Percentiles rank a stretch among this genome's conserved stretches.
phyloP scores from a whole-genome alignment of 2,888 invertebrate genomes.

The Mythimna ferrago region DNA sequence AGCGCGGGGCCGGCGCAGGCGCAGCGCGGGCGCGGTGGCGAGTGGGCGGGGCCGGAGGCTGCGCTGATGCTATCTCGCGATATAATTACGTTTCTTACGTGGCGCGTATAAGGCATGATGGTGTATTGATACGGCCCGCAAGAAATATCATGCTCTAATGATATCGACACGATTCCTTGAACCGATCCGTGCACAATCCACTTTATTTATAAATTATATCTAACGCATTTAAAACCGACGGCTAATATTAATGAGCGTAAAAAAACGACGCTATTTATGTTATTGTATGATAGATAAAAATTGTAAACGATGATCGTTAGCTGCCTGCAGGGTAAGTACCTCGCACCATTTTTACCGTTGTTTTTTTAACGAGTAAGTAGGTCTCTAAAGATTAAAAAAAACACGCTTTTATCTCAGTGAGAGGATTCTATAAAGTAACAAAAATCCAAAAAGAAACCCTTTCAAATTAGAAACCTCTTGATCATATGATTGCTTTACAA shows the following conservation, averaged over 20 bases:
- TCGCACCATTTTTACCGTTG: not conserved
- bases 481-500: constrained; percentile 51
- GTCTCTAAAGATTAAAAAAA: not conserved
- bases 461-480: constrained; percentile 16
- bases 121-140: constrained; percentile 56
- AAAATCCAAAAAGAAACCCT: not conserved
- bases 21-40: not conserved
- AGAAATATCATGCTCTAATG: constrained; percentile 59
- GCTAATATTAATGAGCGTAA: constrained; percentile 22
- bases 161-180: constrained; percentile 61
- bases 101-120: constrained; percentile 52
- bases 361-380: not conserved
- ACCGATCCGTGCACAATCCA: constrained; percentile 17
- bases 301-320: too few species aligned
- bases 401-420: not conserved
- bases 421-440: not conserved
- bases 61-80: constrained; percentile 45
- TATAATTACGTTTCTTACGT: constrained; percentile 57
- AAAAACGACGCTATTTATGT: not conserved
- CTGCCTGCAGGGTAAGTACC: too few species aligned
- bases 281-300: not conserved
- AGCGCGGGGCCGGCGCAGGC: not conserved
- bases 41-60: constrained; percentile 55
- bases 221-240: constrained; percentile 25
- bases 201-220: constrained; percentile 52